Evolutionary conservation across 2,797 vertebrate genomes (phyloP), one percentile per base, ranked within the genome.

Genomic region (Tympanoctomys barrerae): DNA sequence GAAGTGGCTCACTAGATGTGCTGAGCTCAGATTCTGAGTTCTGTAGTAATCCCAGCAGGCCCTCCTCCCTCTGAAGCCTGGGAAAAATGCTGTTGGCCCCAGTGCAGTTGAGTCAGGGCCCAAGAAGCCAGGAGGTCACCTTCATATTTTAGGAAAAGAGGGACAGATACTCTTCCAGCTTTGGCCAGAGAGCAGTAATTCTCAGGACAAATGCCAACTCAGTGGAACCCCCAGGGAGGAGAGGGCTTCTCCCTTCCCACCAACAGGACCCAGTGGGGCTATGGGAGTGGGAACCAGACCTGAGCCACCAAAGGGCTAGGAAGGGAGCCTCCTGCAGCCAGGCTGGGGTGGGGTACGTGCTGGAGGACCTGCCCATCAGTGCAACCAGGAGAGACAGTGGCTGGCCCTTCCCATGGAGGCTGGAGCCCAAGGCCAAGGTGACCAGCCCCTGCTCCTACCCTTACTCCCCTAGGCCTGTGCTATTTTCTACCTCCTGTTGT

Each of bases 141-240:
- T 93, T 95, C 94, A 96, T 97, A 96, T 97, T 97, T 96, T 97
- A 90, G 95, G 97, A 97, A 96, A 92, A 75, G 54, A 96, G 82
- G 77, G 84, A 96, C 83, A 42, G 71, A 90, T 36, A 71, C 90
- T 94, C 75, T 85, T 93, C 73, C 88, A 94, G 77, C 57, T 91
- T 84, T 95, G 80, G 92, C 90, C 87, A 95, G 75, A 89, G 87
- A 97, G 70, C 86, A 94, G 95, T 89, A 97, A 89, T 97, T 97
- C 96, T 97, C 49, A 61, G 96, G 96, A 97, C 92, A 92, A 95
- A 89, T 59, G 90, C 85, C 0, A 52, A 49, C 89, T 91, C 81
- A n/a, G 81, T 9, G 24, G 57, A 90, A 80, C 54, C 92, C 91
- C 22, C 4, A 87, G 87, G 96, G 94, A 91, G 39, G 28, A 86